Base-by-base conservation (phyloP, 2,888 invertebrate species). In the Sphaerophoria taeniata region DNA sequence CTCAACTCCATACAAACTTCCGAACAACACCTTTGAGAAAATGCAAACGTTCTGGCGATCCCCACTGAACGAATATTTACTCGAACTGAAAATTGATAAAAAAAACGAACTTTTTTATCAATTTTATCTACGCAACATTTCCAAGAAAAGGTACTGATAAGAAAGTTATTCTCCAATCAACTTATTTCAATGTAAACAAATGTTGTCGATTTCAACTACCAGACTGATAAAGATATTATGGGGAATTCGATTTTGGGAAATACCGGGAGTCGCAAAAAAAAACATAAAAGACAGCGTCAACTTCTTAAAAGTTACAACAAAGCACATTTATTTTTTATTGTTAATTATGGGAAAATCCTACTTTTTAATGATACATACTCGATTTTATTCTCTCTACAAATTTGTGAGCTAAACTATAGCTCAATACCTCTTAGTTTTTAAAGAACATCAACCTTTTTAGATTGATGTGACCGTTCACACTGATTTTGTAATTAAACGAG, bases 401-500 rank as follows among this genome's bases (percentile, higher is more conserved):
- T 24, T 24, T 24, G 24, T 43, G 47, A 55, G 36, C 14, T 12
- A 39, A 51, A 51, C 34, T 12, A 69, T 51, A 34, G 14, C 14
- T 43, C 39, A 56, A 71, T 65, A 73, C 72, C 67, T 65, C 51
- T 79, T 49, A 43, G 43, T 43, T n/a, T 45, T n/a, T n/a, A 56
- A 47, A 65, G 33, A 51, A 65, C 56, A 47, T 34, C 83, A 84
- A 65, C 74, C 79, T 80, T 79, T 55, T 69, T 65, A 71, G 61
- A 75, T 79, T 79, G 79, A 84, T 79, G 71, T 43, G 67, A 72
- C 33, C 58, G 74, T 84, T 67, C 47, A 69, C 67, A 84, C 84
- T 84, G 84, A 72, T 84, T 72, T 56, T 60, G 61, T 84, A 72
- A 84, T 80, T 84, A 84, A 75, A 75, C 75, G 67, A 75, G 72